A percentile compares a stretch with the other conserved stretches of the same genome.
Conservation (phyloP, 2,797 vertebrate genomes). For the Esox masquinongy region DNA sequence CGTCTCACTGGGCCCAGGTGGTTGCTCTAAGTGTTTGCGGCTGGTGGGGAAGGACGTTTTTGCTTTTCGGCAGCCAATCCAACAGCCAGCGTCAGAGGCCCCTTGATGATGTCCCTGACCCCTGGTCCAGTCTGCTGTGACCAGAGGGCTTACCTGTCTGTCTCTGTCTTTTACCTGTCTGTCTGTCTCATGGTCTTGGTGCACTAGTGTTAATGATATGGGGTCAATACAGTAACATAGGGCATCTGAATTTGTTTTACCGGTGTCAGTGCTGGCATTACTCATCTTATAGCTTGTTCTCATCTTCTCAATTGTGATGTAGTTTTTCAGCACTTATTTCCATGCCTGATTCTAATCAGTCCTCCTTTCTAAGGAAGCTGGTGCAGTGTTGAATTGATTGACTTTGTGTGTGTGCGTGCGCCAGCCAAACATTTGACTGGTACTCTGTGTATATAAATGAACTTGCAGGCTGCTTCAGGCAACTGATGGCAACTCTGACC, state of each 20-base stretch:
- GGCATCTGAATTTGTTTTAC: too few species aligned
- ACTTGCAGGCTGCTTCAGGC: too few species aligned
- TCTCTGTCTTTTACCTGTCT: background rate
- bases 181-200: slow-evolving; percentile 22
- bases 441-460: too few species aligned
- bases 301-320: too few species aligned
- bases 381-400: too few species aligned
- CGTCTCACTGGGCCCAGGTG: background rate
- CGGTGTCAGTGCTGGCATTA: too few species aligned
- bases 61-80: slow-evolving; percentile 43
- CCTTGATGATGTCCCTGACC: slow-evolving; percentile 42
- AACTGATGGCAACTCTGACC: background rate
- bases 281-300: too few species aligned
- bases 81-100: slow-evolving; percentile 47
- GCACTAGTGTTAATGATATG: background rate
- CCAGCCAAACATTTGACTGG: too few species aligned
- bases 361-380: too few species aligned
- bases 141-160: slow-evolving; percentile 27
- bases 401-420: too few species aligned
- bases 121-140: slow-evolving; percentile 27
- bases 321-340: too few species aligned
- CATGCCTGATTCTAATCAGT: too few species aligned
- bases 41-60: slow-evolving; percentile 33
- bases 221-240: background rate
- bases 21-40: slow-evolving; percentile 17